Base-by-base conservation (phyloP, 2,797 vertebrate genomes). In the Columba guinea region DNA sequence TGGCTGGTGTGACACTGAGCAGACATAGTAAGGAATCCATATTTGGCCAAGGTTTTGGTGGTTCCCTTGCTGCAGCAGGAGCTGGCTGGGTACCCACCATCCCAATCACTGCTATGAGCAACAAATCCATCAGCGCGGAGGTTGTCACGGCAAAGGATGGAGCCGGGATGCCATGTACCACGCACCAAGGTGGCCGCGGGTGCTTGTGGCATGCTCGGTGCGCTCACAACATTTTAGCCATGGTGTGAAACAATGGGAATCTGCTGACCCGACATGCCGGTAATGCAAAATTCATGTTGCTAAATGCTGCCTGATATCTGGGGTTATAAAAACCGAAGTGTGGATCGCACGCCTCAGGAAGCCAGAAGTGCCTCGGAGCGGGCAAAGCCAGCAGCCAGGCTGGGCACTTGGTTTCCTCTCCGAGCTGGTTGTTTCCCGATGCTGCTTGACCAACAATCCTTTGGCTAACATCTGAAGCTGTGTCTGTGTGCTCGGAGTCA, bases 271-370 rank as follows among this genome's bases (percentile, higher is more conserved):
- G 60, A 58, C 59, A 53, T 62, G 46, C 70, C 49, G 65, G 64
- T 46, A 73, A 81, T 30, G 32, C 1, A 2, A 93, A 90, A 70
- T 44, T 44, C 41, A 9, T 44, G 41, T 44, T 84, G 79, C 79
- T 84, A 87, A 93, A 80, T 27, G 41, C 46, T 68, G 60, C 82
- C 62, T 80, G 81, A 77, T 69, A 74, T 67, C 69, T 87, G 52
- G 56, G 35, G 53, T 75, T 76, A 80, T 88, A 73, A 76, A 93
- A 93, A 39, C 20, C 0, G 0, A 83, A 51, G 46, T 2, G 3
- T 1, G 0, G 69, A 35, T 60, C 1, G 0, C 30, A 35, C 1
- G 6, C 51, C 56, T 81, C 75, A 44, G 8, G 48, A 30, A 74
- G 71, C 62, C 51, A 22, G 51, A 46, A 37, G 74, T 62, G 53